Conservation (phyloP, 2,888 invertebrate genomes). For the Thecocarcelia acutangulata region DNA sequence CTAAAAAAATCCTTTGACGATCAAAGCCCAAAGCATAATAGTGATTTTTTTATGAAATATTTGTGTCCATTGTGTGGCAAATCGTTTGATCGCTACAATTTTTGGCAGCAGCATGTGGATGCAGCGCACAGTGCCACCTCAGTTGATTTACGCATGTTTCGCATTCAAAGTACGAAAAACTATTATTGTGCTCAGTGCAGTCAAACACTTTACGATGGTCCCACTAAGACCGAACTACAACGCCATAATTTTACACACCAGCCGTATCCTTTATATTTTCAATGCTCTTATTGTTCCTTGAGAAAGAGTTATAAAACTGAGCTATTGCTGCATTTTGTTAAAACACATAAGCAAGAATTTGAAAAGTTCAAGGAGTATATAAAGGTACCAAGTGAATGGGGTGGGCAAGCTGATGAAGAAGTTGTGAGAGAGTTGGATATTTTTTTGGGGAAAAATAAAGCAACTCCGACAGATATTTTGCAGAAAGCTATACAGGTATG, state of each 20-base stretch:
- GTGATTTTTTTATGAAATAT: constrained; percentile 69
- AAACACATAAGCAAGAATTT: constrained; percentile 57
- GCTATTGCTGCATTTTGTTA: constrained; percentile 62
- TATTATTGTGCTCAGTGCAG: constrained; percentile 76
- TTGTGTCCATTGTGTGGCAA: constrained; percentile 77
- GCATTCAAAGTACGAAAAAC: constrained; percentile 75
- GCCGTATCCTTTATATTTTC: constrained; percentile 74
- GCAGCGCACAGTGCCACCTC: constrained; percentile 75
- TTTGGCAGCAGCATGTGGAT: constrained; percentile 76
- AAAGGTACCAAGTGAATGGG: constrained; percentile 68
- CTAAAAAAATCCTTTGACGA: constrained; percentile 20
- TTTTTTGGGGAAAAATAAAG: neutral
- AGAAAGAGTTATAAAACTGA: constrained; percentile 67
- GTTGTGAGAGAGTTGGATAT: constrained; percentile 21
- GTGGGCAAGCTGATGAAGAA: constrained; percentile 30
- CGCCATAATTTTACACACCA: constrained; percentile 77
- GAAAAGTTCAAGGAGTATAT: constrained; percentile 59
- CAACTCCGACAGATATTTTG: constrained; percentile 55
- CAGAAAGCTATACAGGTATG: constrained; percentile 73
- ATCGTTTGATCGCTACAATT: constrained; percentile 74
- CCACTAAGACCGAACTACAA: constrained; percentile 74
- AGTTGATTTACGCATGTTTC: constrained; percentile 74
- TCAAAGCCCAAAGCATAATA: constrained; percentile 53
- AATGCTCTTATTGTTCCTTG: constrained; percentile 64
- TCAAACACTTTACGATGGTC: constrained; percentile 76